Conservation (phyloP, 92 coral and sea anemone species). For the Zoanthus gigantus region DNA sequence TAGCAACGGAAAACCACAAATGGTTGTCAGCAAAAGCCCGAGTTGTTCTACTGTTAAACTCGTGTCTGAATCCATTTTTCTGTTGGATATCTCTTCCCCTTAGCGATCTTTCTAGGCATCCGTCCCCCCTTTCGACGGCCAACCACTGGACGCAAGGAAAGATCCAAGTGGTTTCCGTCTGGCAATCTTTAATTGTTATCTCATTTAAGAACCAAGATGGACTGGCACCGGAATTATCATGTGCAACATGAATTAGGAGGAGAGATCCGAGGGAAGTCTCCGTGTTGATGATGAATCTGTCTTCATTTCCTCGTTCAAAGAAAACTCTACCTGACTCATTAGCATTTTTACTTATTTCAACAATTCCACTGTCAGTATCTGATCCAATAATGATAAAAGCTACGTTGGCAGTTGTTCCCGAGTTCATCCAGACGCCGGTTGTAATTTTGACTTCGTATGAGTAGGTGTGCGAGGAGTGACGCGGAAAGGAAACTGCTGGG, state of each 20-base stretch:
- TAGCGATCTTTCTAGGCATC: neutral
- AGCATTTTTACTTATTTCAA: constrained; percentile 21
- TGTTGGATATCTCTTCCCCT: constrained; percentile 8
- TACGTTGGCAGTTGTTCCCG: constrained; percentile 61
- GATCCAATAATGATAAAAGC: constrained; percentile 49
- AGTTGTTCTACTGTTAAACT: constrained; percentile 16
- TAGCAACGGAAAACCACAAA: constrained; percentile 32
- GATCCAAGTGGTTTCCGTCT: neutral
- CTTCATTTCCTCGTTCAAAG: constrained; percentile 48
- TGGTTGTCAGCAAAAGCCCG: constrained; percentile 26
- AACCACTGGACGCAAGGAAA: constrained; percentile 27
- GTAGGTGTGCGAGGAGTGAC: constrained; percentile 3
- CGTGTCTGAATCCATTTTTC: constrained; percentile 24
- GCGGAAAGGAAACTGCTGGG: constrained; percentile 19
- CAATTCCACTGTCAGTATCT: constrained; percentile 20
- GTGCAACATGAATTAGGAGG: constrained; percentile 7
- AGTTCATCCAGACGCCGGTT: constrained; percentile 55
- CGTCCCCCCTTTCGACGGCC: neutral
- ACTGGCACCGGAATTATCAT: constrained; percentile 18
- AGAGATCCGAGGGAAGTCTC: constrained; percentile 23
- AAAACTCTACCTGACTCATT: neutral
- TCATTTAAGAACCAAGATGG: constrained; percentile 22
- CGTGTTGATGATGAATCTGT: constrained; percentile 13
- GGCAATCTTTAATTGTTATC: constrained; percentile 14
- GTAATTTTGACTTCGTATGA: constrained; percentile 42